Evolutionary conservation across 2,113 vertebrate genomes (phyloP), one percentile per base, ranked within the genome.

Genomic region (Dicaeum eximium): DNA sequence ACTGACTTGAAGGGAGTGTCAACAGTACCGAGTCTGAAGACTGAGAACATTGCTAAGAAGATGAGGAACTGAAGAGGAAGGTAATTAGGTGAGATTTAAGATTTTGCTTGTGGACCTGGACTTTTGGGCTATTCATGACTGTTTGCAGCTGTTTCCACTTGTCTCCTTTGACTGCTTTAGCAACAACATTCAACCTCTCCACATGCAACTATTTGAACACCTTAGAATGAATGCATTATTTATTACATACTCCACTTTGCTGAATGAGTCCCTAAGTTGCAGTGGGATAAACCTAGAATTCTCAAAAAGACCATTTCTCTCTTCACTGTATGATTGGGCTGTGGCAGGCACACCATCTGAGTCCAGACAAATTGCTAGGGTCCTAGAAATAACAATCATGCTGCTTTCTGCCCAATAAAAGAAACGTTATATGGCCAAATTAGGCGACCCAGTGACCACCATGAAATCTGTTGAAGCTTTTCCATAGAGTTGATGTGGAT

Each of bases 361-460:
- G 60, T 87, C 53, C 66, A 87, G 54, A 92, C 42, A 89, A 88
- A 86, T 64, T 94, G 30, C 70, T 73, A 31, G 6, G 10, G 33
- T 72, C 24, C 42, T 40, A 56, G 66, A 94, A 95, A 42, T 79
- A 92, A 73, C 53, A 94, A 86, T 58, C 70, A 60, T 66, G 56
- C 71, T 78, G n/a, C 25, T 48, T 86, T 47, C 67, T 86, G 56
- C 56, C 65, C 85, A 67, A 11, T 78, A 83, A 83, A 86, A 90
- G 44, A 94, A 95, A 83, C 11, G 3, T 61, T 91, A 61, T 50
- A n/a, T 60, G 60, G 56, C 56, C 31, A 94, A 74, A 88, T 96
- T 67, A 94, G 67, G 72, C 64, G 93, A 83, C 15, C 7, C 65
- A 57, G 40, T 94, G 90, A 86, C 90, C 85, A 71, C 90, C 93